A percentile compares a stretch with the other conserved stretches of the same genome.
These are phyloP conservation scores for Patagioenas fasciata DNA, from an alignment of 2,113 vertebrate species.

Conservation along the genomic window DNA sequence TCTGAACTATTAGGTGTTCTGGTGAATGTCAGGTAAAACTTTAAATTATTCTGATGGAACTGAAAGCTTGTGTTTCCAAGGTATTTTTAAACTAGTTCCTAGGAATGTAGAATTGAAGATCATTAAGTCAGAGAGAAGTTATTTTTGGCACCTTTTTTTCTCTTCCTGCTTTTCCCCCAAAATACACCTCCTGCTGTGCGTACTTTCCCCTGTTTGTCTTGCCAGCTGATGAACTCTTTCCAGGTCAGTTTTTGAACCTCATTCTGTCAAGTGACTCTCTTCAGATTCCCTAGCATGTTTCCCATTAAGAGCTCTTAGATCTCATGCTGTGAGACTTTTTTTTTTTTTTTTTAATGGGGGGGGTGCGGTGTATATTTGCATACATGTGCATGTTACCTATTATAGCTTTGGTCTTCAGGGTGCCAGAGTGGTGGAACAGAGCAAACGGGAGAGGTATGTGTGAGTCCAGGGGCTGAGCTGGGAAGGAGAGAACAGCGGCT, in stretches of 20 bases:
- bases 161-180: not conserved
- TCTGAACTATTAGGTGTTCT: not conserved
- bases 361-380: too few relatives aligned
- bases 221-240: not conserved
- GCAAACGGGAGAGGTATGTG: fast-evolving
- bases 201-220: not conserved
- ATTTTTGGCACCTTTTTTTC: slow-evolving; percentile 26
- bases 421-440: fast-evolving
- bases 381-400: fast-evolving
- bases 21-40: not conserved
- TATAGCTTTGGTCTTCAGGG: not conserved
- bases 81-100: not conserved
- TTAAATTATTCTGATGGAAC: not conserved
- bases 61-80: not conserved
- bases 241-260: not conserved
- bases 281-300: not conserved
- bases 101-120: not conserved
- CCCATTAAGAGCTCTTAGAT: fast-evolving
- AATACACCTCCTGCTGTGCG: not conserved
- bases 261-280: not conserved
- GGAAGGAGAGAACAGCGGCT: not conserved
- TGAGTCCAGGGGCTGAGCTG: not conserved
- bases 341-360: too few relatives aligned
- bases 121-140: not conserved
- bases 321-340: not conserved